A percentile compares a stretch with the other conserved stretches of the same genome.
These are phyloP conservation scores for Dynastes maya DNA, from an alignment of 2,888 invertebrate species.

Conservation along the genomic window DNA sequence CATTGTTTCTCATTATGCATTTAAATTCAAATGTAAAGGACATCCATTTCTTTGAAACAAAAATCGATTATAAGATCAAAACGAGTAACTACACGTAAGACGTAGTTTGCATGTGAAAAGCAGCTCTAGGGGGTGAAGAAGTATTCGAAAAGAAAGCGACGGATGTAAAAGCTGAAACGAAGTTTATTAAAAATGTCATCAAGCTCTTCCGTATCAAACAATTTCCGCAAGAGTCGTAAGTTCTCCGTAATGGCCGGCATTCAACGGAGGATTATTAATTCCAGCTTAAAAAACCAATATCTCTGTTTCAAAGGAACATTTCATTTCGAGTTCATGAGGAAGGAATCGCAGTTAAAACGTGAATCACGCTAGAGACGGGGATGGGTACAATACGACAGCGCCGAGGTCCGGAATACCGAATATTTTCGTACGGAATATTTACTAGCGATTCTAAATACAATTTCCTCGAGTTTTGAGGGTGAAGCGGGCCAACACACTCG, in stretches of 20 bases:
- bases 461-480: constrained; percentile 39
- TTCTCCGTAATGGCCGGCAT: constrained; percentile 27
- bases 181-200: constrained; percentile 21
- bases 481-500: constrained; percentile 42
- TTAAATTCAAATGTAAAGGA: no score
- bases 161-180: neutral
- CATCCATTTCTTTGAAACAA: no score
- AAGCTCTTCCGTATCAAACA: constrained; percentile 7
- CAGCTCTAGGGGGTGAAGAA: no score
- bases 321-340: constrained; percentile 12
- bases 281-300: constrained; percentile 45
- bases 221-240: constrained; percentile 19
- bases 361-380: neutral
- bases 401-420: constrained; percentile 22
- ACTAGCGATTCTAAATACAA: constrained; percentile 51
- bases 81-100: neutral
- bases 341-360: constrained; percentile 9
- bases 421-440: constrained; percentile 34
- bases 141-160: neutral
- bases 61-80: neutral
- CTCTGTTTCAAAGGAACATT: constrained; percentile 1
- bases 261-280: constrained; percentile 32
- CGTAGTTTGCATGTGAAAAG: neutral
- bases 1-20: no score
- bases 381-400: neutral